Base-by-base conservation (phyloP, 2,797 vertebrate species). In the Menidia menidia region DNA sequence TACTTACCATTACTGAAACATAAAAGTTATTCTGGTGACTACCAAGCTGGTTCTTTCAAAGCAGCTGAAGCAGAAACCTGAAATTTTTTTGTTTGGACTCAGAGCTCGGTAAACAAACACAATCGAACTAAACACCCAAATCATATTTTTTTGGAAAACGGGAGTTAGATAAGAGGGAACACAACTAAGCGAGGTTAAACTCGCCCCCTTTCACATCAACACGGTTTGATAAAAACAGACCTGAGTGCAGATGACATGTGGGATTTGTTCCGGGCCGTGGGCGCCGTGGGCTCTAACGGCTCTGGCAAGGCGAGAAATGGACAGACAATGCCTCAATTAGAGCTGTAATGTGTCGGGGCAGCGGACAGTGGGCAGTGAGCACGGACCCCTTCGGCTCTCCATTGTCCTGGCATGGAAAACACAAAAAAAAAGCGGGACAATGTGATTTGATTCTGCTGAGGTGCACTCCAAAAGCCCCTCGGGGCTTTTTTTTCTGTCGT, bases 211-310 rank as follows among this genome's bases (percentile, higher is more conserved):
- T 48, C 32, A 54, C 18, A 60, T 19, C 51, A 16, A 39, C 9
- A 57, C 39, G 31, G 80, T 32, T 16, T 35, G 60, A 60, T 56
- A 32, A 14, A 31, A 41, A 42, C 51, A 42, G 48, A 80, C 63
- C 43, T 51, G 76, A 73, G 73, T 47, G 16, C 75, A 76, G 55
- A 68, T 83, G 88, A 83, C 89, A 88, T 5, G 71, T 81, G 62
- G 74, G 64, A 80, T 88, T 89, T 81, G 89, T 88, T 80, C 77
- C 45, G 44, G 76, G 61, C 76, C 64, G 62, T 52, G 45, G 60
- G 43, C 67, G 77, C 64, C 11, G 67, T 12, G 19, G 52, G 8
- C 30, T 64, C 50, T 25, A 50, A 60, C 31, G 41, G 33, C 61
- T 77, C 75, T 64, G 81, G 73, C 55, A 43, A 81, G 79, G 59